Base-by-base conservation (phyloP, 2,888 invertebrate species). In the Epirrita christyi region DNA sequence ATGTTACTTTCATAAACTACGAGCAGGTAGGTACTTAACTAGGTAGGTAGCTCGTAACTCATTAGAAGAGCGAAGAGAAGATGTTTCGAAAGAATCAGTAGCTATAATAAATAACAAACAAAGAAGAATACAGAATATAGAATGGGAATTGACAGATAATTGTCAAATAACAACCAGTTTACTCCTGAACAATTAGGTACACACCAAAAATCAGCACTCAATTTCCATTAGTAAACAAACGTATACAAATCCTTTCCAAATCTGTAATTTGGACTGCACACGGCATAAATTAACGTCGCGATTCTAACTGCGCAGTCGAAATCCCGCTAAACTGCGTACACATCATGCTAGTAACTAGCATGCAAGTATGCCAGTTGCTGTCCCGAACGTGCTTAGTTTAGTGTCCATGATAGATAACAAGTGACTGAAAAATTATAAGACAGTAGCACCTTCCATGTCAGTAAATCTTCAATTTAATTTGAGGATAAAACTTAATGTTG, bases 251-350 rank as follows among this genome's bases (percentile, higher is more conserved):
- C 67, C 65, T 40, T 59, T 28, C 51, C 60, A 64, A 63, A 65
- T 65, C 67, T 64, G 65, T 63, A 67, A 64, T 65, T 59, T 63
- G 67, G 64, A 64, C 57, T 55, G 51, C 61, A 53, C 51, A 53
- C 56, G 13, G 63, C 62, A 67, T 67, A 67, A 65, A 67, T 67
- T 67, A 63, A 61, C 59, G 55, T 55, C 54, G 34, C 54, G 51
- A 51, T 51, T 63, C 63, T 67, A 64, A 63, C 61, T 53, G 60
- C 51, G 44, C 56, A 46, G 50, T 43, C 43, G 40, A 55, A 52
- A 55, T 57, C 55, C 48, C 48, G 11, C 45, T 54, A 37, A 50
- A 42, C 38, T 54, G 44, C n/a, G 38, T 40, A 15, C 46, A 38
- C 47, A 52, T 21, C 40, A 34, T 13, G 47, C 36, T 47, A 59